These are phyloP conservation scores for Grus americana DNA, from an alignment of 2,113 vertebrate species.

Conservation along the genomic window DNA sequence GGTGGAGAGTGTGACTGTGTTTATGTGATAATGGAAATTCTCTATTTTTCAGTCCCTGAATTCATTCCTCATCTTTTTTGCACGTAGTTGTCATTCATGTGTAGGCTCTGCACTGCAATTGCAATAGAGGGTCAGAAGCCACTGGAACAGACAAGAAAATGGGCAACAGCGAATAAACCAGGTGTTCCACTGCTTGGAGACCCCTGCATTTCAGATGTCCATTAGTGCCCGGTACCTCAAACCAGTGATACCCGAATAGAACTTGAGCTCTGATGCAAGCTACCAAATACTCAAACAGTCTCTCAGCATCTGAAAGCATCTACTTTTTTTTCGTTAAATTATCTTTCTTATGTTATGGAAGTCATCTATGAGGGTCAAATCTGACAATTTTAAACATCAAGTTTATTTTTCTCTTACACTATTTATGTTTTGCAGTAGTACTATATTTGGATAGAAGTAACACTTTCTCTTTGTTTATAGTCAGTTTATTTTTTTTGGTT, in stretches of 20 bases:
- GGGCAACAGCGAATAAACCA: neutral
- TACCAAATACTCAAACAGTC: neutral
- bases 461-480: neutral
- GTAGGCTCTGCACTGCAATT: neutral
- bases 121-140: neutral
- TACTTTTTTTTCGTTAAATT: neutral
- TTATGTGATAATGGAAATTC: neutral
- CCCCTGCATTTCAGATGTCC: neutral
- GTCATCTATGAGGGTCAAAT: neutral
- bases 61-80: neutral
- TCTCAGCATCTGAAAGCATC: neutral
- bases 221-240: neutral
- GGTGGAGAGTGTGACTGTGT: neutral
- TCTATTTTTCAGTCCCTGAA: neutral
- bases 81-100: neutral
- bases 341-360: neutral
- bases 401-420: neutral
- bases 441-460: constrained; percentile 4
- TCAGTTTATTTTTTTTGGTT: neutral
- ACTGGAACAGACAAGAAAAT: neutral
- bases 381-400: neutral
- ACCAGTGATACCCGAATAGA: neutral
- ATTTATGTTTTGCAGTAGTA: neutral
- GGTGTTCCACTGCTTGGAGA: neutral
- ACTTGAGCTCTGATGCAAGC: neutral